phyloP scores from a whole-genome alignment of 1,140 invertebrate species.

The Cryptotermes secundus region DNA sequence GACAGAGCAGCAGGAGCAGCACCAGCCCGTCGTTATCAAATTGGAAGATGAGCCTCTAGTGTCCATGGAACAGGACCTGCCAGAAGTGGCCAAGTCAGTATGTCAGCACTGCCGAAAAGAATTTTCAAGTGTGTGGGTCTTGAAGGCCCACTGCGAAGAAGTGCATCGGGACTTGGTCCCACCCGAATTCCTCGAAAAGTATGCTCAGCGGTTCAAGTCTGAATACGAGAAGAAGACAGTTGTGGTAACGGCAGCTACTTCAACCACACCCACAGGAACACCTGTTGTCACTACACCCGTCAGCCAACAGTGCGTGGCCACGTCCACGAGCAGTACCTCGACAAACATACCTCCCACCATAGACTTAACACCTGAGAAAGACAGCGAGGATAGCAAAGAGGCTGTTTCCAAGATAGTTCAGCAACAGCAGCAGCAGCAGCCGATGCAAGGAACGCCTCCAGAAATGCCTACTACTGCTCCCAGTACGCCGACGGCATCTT shows the following conservation, averaged over 20 bases:
- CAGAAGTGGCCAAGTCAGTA: conserved; percentile 64
- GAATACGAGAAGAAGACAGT: conserved; percentile 63
- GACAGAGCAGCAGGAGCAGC: conserved; percentile 15
- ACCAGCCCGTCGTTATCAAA: background rate
- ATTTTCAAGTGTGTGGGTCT: conserved; percentile 93
- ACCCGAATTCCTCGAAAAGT: conserved; percentile 84
- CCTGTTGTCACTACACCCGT: background rate
- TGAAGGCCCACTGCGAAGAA: conserved; percentile 95
- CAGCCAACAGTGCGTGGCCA: background rate
- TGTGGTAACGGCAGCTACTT: background rate
- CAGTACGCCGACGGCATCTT: conserved; percentile 56
- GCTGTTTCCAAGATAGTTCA: conserved; percentile 47
- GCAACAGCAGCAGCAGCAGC: conserved; percentile 46
- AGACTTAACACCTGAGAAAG: conserved; percentile 44
- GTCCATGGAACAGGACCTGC: conserved; percentile 46
- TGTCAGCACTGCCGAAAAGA: conserved; percentile 90
- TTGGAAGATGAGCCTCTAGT: conserved; percentile 1
- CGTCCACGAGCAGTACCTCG: conserved; percentile 52
- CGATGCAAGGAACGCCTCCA: conserved; percentile 48
- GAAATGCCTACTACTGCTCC: conserved; percentile 58
- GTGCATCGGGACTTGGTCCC: conserved; percentile 90
- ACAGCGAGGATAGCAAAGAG: conserved; percentile 52
- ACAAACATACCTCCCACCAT: conserved; percentile 49
- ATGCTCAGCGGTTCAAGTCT: conserved; percentile 85
- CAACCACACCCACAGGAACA: background rate